phyloP scores from a whole-genome alignment of 2,113 vertebrate species.

The Daphoenositta chrysoptera region DNA sequence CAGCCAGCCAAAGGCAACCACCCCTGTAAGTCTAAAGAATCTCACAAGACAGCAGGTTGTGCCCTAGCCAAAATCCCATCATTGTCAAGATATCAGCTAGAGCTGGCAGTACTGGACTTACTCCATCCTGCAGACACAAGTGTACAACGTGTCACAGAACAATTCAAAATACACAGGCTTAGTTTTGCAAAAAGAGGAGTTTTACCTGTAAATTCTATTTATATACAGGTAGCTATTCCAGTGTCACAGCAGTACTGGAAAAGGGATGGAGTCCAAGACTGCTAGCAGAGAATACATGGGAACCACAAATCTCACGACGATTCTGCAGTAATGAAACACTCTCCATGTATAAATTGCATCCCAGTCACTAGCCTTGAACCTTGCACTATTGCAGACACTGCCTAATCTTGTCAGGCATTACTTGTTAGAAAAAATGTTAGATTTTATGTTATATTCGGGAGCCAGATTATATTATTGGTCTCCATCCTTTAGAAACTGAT shows the following conservation, averaged over 20 bases:
- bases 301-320: not conserved
- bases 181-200: not conserved
- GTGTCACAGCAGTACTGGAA: not conserved
- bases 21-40: not conserved
- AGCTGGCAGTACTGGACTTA: not conserved
- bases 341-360: not conserved
- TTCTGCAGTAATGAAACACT: not conserved
- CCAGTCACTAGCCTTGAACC: not conserved
- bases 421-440: not conserved
- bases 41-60: not conserved
- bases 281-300: not conserved
- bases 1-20: not conserved
- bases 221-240: not conserved
- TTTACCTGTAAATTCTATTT: not conserved
- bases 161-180: not conserved
- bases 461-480: not conserved
- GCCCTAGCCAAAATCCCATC: not conserved
- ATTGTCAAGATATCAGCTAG: not conserved
- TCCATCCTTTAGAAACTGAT: not conserved
- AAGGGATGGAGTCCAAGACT: not conserved
- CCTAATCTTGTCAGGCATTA: not conserved
- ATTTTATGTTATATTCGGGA: not conserved
- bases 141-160: rapidly evolving
- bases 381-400: not conserved
- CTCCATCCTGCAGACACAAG: not conserved